A percentile compares a stretch with the other conserved stretches of the same genome.
These are phyloP conservation scores for Goniozus legneri DNA, from an alignment of 1,140 invertebrate genomes.

Conservation along the genomic window DNA sequence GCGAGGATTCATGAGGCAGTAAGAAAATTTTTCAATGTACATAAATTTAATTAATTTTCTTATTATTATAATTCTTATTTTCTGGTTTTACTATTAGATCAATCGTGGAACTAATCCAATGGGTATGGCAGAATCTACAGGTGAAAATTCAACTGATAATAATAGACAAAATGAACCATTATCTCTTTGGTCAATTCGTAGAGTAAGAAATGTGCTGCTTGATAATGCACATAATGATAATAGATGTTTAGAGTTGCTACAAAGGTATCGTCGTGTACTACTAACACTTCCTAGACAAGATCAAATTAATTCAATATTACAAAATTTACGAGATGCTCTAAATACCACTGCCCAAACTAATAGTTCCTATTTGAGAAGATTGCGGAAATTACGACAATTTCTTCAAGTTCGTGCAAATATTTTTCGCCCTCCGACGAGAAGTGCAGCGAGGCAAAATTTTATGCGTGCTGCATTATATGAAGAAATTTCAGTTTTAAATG, in stretches of 20 bases:
- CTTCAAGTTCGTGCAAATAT: slow-evolving; percentile 17
- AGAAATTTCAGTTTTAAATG: slow-evolving; percentile 27
- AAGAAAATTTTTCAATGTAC: slow-evolving; percentile 34
- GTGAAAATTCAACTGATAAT: slow-evolving; percentile 5
- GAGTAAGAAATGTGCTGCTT: slow-evolving; percentile 25
- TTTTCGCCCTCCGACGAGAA: slow-evolving; percentile 9
- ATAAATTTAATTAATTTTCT: slow-evolving; percentile 1
- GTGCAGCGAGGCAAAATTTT: slow-evolving; percentile 13
- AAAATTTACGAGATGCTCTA: slow-evolving; percentile 21
- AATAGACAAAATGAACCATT: slow-evolving; percentile 4
- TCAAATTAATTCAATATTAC: slow-evolving; percentile 15
- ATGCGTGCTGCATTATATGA: slow-evolving; percentile 25
- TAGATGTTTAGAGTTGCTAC: slow-evolving; percentile 21
- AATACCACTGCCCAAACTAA: slow-evolving; percentile 24
- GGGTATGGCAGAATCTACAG: slow-evolving; percentile 46
- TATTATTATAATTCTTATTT: slow-evolving; percentile 7
- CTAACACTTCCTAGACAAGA: slow-evolving; percentile 19
- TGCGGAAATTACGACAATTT: slow-evolving; percentile 24
- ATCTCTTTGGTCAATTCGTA: slow-evolving; percentile 20
- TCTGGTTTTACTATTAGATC: slow-evolving; percentile 17
- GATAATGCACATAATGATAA: slow-evolving; percentile 24
- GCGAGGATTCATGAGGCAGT: slow-evolving; percentile 50
- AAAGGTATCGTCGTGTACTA: slow-evolving; percentile 16
- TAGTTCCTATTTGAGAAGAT: slow-evolving; percentile 19
- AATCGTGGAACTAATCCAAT: slow-evolving; percentile 64